These are phyloP conservation scores for Pristis pectinata DNA, from an alignment of 2,797 vertebrate genomes.

Conservation along the genomic window DNA sequence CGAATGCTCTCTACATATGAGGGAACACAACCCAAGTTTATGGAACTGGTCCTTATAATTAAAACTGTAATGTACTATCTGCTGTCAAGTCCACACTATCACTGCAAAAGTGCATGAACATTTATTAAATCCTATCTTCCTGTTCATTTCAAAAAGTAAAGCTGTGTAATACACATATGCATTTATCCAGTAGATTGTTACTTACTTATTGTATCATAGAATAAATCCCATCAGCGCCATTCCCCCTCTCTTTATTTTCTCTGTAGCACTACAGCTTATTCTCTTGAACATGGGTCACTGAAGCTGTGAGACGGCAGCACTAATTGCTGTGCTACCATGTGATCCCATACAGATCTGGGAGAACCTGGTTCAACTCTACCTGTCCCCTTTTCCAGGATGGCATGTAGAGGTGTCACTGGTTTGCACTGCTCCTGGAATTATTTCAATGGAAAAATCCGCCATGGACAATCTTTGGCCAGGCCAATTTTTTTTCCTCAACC, in stretches of 20 bases:
- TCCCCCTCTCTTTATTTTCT: too few relatives aligned
- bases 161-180: background rate
- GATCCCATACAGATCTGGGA: background rate
- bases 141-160: background rate
- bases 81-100: background rate
- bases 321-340: background rate
- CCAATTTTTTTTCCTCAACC: background rate
- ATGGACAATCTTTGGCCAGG: background rate
- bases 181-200: background rate
- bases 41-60: background rate
- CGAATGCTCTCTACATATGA: background rate
- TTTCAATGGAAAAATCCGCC: background rate
- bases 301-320: too few relatives aligned
- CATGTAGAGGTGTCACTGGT: background rate
- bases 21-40: background rate
- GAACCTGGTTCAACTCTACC: background rate
- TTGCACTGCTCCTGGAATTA: background rate
- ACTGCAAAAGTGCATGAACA: background rate
- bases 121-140: background rate
- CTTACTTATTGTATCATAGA: too few relatives aligned
- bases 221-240: too few relatives aligned
- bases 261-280: too few relatives aligned
- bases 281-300: too few relatives aligned
- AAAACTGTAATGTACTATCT: background rate
- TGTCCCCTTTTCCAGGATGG: background rate